Evolutionary conservation across 2,113 vertebrate genomes (phyloP).

Genomic region (Tragelaphus strepsiceros): DNA sequence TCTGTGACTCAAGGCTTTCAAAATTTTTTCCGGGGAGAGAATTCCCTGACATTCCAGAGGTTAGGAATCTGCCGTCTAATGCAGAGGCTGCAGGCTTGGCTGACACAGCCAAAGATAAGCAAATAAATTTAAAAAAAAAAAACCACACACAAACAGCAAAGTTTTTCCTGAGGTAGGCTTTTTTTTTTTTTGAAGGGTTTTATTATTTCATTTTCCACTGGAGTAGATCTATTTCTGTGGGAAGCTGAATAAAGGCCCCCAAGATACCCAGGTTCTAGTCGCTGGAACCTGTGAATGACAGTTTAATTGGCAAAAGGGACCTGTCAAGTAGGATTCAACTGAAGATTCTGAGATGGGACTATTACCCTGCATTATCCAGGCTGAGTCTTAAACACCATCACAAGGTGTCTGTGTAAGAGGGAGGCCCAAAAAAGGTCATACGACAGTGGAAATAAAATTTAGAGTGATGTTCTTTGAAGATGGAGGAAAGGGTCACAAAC

Average conservation of each 20-base stretch:
- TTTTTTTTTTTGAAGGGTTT: neutral
- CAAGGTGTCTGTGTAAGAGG: neutral
- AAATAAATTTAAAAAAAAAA: neutral
- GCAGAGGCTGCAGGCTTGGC: neutral
- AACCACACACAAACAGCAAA: neutral
- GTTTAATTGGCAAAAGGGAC: neutral
- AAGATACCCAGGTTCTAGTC: neutral
- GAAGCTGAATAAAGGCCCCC: neutral
- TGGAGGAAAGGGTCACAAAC: neutral
- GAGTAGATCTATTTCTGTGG: neutral
- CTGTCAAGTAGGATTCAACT: neutral
- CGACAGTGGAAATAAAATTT: neutral
- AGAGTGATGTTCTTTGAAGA: neutral
- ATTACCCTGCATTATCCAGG: neutral
- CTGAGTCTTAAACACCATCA: neutral
- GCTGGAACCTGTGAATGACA: neutral
- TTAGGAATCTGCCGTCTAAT: accelerated
- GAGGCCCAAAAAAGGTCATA: neutral
- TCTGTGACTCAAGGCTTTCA: neutral
- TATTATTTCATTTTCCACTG: neutral
- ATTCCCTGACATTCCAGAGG: neutral
- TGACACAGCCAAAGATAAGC: neutral
- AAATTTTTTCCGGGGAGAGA: neutral
- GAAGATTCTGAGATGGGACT: neutral
- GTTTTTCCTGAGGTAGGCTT: neutral